Percentiles rank a stretch among this genome's conserved stretches.
Conservation (phyloP, 2,113 vertebrate species). For the Oryzias celebensis region DNA sequence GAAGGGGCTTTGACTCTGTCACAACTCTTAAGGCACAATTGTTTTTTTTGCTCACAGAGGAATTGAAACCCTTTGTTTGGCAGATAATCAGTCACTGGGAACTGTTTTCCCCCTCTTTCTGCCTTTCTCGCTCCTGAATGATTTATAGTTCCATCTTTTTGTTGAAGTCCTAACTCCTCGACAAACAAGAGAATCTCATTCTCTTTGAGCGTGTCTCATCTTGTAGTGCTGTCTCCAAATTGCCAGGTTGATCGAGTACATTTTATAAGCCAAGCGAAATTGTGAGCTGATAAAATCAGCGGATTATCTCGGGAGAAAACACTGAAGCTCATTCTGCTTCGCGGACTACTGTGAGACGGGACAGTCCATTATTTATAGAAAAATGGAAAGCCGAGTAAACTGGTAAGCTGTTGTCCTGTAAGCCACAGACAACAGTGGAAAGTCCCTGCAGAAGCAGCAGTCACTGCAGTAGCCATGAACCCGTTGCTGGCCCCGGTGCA, state of each 20-base stretch:
- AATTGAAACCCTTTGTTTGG: conserved; percentile 65
- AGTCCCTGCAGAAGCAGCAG: conserved; percentile 69
- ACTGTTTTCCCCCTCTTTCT: conserved; percentile 33
- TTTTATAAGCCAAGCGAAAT: conserved; percentile 33
- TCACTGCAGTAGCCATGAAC: conserved; percentile 52
- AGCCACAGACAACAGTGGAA: conserved; percentile 63
- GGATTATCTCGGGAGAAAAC: conserved; percentile 56
- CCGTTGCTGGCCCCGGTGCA: conserved; percentile 59
- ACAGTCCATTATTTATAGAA: conserved; percentile 53
- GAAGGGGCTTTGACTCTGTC: conserved; percentile 42
- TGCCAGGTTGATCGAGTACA: conserved; percentile 52
- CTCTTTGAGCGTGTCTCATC: conserved; percentile 39
- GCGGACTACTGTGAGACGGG: conserved; percentile 49
- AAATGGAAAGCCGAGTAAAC: conserved; percentile 55
- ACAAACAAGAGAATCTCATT: conserved; percentile 42
- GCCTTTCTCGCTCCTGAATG: not conserved
- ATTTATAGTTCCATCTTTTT: conserved; percentile 15
- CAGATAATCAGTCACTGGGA: conserved; percentile 71
- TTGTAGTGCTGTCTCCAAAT: conserved; percentile 38
- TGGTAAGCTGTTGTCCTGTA: conserved; percentile 50
- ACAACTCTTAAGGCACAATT: conserved; percentile 64
- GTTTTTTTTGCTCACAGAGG: conserved; percentile 68
- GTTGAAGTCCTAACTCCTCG: conserved; percentile 32
- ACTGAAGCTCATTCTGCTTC: conserved; percentile 47
- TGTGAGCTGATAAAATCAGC: conserved; percentile 40